Evolutionary conservation across 2,113 vertebrate genomes (phyloP).

Genomic region (Ellobius talpinus): DNA sequence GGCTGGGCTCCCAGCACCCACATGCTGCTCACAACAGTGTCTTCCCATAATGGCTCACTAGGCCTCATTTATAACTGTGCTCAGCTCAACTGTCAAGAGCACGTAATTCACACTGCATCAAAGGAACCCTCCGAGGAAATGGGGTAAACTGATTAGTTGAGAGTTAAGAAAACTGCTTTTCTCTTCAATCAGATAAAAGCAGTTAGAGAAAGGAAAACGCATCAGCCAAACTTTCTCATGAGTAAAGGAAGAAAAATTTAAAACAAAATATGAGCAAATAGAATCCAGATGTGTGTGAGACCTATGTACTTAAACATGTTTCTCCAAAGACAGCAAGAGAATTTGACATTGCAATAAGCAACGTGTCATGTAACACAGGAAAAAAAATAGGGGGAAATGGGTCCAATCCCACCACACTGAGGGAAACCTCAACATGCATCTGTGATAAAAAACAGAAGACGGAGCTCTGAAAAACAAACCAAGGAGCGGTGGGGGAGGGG

Average conservation of each 20-base stretch:
- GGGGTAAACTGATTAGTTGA: neutral
- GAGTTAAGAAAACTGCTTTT: neutral
- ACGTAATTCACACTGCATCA: neutral
- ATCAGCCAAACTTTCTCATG: slow-evolving; percentile 27
- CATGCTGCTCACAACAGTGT: neutral
- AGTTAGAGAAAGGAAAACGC: slow-evolving; percentile 45
- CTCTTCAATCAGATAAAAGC: slow-evolving; percentile 54
- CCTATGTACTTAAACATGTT: neutral
- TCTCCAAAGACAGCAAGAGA: neutral
- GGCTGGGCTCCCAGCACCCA: neutral
- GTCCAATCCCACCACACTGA: too few species aligned
- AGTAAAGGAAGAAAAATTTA: slow-evolving; percentile 65
- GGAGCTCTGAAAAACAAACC: neutral
- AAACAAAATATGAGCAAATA: slow-evolving; percentile 62
- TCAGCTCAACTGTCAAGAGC: neutral
- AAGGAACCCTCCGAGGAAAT: neutral
- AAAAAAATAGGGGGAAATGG: neutral
- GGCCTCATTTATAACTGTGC: neutral
- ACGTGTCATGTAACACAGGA: rapidly evolving
- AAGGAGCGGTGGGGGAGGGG: neutral
- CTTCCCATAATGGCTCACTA: neutral
- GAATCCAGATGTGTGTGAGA: slow-evolving; percentile 68
- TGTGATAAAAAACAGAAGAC: neutral
- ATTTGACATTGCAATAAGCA: neutral
- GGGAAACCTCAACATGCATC: neutral